Percentiles rank a stretch among this genome's conserved stretches.
Conservation (phyloP, 2,113 vertebrate genomes). For the Benitochromis conjunctus region DNA sequence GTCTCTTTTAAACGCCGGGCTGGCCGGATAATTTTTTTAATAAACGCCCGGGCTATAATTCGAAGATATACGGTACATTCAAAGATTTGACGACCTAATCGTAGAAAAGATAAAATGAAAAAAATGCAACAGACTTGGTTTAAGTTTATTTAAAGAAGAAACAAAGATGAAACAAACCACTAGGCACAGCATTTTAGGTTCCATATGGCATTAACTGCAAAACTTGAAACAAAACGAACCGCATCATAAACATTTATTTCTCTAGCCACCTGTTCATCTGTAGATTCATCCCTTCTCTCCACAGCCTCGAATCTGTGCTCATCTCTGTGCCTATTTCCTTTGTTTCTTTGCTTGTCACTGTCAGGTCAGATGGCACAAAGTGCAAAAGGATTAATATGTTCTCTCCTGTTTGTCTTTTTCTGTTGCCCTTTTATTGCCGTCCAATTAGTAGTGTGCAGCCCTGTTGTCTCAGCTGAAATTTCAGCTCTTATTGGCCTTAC, state of each 20-base stretch:
- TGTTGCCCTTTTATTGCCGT: not conserved
- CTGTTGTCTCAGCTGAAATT: not conserved
- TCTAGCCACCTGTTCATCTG: conserved; percentile 12
- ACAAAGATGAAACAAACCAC: not conserved
- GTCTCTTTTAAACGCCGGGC: too few species aligned
- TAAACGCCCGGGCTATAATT: too few species aligned
- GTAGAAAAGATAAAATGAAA: not conserved
- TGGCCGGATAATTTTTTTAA: too few species aligned
- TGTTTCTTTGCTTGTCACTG: not conserved
- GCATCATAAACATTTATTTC: conserved; percentile 24
- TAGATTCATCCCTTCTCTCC: not conserved
- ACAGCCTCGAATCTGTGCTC: not conserved
- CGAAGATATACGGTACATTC: too few species aligned
- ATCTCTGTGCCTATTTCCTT: not conserved
- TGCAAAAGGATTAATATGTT: not conserved
- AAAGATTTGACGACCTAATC: not conserved
- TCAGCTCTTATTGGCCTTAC: not conserved
- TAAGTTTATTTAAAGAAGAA: not conserved
- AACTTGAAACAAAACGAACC: conserved; percentile 19
- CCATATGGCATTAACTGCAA: conserved; percentile 30
- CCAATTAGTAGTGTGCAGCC: not conserved
- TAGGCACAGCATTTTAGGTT: not conserved
- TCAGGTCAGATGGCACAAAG: not conserved
- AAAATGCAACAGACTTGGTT: not conserved
- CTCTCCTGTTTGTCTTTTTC: not conserved